Evolutionary conservation across 2,888 invertebrate genomes (phyloP).

Genomic region (Anthoptus insignis): DNA sequence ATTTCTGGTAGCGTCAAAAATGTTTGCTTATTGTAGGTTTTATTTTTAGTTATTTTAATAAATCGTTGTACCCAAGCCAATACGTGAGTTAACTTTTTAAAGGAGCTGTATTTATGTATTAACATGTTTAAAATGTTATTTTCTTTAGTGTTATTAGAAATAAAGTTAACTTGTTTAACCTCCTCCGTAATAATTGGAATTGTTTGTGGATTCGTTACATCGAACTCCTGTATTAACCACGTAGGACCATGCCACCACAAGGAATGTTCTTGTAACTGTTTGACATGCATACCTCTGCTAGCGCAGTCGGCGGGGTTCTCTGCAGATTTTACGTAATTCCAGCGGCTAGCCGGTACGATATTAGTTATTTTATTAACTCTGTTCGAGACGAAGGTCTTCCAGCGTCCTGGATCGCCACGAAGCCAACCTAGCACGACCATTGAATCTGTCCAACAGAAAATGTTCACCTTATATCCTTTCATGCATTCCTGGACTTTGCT

Average conservation of each 20-base stretch:
- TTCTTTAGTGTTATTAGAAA: conserved; percentile 11
- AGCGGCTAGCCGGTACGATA: conserved; percentile 37
- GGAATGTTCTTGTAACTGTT: conserved; percentile 27
- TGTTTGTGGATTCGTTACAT: background rate
- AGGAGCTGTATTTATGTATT: conserved; percentile 23
- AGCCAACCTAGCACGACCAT: conserved; percentile 9
- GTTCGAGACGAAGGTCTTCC: background rate
- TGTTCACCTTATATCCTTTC: background rate
- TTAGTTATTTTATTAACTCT: conserved; percentile 30
- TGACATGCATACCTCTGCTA: conserved; percentile 40
- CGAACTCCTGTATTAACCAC: conserved; percentile 25
- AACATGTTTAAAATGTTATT: conserved; percentile 1
- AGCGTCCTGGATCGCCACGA: background rate
- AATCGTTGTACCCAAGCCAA: conserved; percentile 21
- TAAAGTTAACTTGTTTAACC: conserved; percentile 5
- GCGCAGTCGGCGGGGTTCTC: conserved; percentile 48
- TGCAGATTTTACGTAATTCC: conserved; percentile 46
- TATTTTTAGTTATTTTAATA: conserved; percentile 10
- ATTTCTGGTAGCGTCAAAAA: conserved; percentile 11
- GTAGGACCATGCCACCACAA: conserved; percentile 44
- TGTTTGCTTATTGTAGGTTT: background rate
- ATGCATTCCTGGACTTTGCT: conserved; percentile 9
- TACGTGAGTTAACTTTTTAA: conserved; percentile 12
- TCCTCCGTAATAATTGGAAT: background rate
- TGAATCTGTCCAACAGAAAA: conserved; percentile 17